Evolutionary conservation across 2,888 invertebrate species (phyloP).

Genomic region (Pollenia griseotomentosa): DNA sequence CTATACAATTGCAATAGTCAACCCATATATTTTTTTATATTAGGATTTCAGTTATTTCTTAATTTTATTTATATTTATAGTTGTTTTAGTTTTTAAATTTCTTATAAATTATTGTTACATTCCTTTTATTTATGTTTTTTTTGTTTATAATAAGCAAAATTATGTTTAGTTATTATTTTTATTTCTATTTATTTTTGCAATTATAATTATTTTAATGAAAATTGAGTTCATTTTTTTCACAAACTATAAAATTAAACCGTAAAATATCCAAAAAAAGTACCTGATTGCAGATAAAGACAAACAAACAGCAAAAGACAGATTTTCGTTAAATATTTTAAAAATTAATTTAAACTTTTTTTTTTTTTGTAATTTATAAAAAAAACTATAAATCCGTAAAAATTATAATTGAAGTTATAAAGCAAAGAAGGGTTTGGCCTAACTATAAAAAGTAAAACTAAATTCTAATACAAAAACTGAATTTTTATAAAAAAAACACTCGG

Average conservation of each 20-base stretch:
- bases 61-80: conserved; percentile 50
- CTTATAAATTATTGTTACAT: conserved; percentile 66
- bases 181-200: conserved; percentile 21
- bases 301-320: conserved; percentile 31
- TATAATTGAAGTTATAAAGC: no score
- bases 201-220: conserved; percentile 34
- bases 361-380: background rate
- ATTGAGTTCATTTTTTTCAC: conserved; percentile 65
- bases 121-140: conserved; percentile 58
- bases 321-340: background rate
- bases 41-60: conserved; percentile 33
- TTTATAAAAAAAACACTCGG: no score
- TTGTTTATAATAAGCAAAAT: conserved; percentile 48
- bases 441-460: no score
- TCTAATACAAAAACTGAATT: no score
- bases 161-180: conserved; percentile 32
- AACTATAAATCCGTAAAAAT: background rate
- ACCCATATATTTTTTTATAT: conserved; percentile 40
- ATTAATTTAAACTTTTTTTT: background rate
- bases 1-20: conserved; percentile 69
- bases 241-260: conserved; percentile 52
- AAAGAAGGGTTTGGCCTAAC: no score
- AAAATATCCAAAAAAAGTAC: conserved; percentile 66
- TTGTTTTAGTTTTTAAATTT: conserved; percentile 48
- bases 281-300: conserved; percentile 59